phyloP scores from a whole-genome alignment of 2,888 invertebrate species.

The Xestoiulus laeticollis region DNA sequence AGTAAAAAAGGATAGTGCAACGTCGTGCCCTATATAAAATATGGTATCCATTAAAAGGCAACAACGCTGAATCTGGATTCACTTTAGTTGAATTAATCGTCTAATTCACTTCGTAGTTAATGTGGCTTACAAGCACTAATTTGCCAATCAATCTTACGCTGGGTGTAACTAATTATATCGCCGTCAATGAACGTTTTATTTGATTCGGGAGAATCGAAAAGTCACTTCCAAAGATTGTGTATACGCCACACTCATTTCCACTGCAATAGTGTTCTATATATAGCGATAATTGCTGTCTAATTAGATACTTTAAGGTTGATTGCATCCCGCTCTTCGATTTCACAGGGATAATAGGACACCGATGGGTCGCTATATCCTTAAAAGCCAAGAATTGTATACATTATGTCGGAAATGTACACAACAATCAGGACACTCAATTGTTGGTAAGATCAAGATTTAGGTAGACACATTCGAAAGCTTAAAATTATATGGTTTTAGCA shows the following conservation, averaged over 20 bases:
- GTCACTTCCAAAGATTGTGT: slow-evolving; percentile 20
- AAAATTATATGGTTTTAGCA: too few species aligned
- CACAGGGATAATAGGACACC: background rate
- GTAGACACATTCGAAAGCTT: too few species aligned
- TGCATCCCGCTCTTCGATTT: background rate
- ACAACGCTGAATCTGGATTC: slow-evolving; percentile 24
- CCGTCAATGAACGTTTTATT: slow-evolving; percentile 37
- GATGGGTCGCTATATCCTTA: background rate
- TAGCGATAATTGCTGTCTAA: slow-evolving; percentile 33
- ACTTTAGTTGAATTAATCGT: slow-evolving; percentile 45
- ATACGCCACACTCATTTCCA: background rate
- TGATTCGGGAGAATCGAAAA: slow-evolving; percentile 33
- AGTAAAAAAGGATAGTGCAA: slow-evolving; percentile 3
- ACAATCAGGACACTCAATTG: too few species aligned
- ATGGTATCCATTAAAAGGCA: background rate
- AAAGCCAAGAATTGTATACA: background rate
- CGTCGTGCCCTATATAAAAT: slow-evolving; percentile 19
- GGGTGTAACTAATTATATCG: slow-evolving; percentile 37
- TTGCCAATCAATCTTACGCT: slow-evolving; percentile 37
- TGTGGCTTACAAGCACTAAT: slow-evolving; percentile 41
- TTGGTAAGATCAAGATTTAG: too few species aligned
- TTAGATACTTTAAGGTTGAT: slow-evolving; percentile 21
- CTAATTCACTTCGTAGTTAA: slow-evolving; percentile 48
- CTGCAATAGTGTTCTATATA: background rate
- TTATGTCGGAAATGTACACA: background rate